Base-by-base conservation (phyloP, 2,797 vertebrate genomes). In the Chaetodon trifasciatus region DNA sequence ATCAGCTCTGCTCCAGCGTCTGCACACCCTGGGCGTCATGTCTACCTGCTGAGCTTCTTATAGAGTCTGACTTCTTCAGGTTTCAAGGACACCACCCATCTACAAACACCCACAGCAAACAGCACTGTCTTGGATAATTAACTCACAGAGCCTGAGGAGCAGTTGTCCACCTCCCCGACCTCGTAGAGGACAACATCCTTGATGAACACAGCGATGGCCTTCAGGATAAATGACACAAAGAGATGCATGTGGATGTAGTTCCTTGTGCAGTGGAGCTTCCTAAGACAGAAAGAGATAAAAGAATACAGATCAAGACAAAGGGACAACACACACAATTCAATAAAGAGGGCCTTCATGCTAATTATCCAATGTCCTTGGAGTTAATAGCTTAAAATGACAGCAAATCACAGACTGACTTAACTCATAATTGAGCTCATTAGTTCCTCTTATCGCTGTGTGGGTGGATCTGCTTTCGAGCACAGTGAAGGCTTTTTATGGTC, bases 161-260 rank as follows among this genome's bases (percentile, higher is more conserved):
- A 99, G 92, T 95, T 94, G 75, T 98, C 97, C 0, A 93, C 89
- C 55, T 98, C 96, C 1, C 89, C 91, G 0, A 93, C 95, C 68
- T 97, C 93, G 19, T 97, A 99, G 1, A 99, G 96, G 72, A 97
- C 95, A 47, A 97, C 91, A 50, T 99, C 98, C 86, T 99, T 99
- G 77, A 97, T 86, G 89, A 99, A 97, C 78, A 99, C 98, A 0
- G 98, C 95, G 0, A 97, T 93, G 42, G 98, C 97, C 89, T 97
- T 97, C 95, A 99, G 94, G 87, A 99, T 97, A 88, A 99, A 99
- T 49, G 98, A 98, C 86, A 96, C 93, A 89, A 99, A 99, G 61
- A 99, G 96, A 78, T 99, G 97, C 93, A 97, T 97, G 88, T 99
- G 98, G 92, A 99, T 98, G 90, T 98, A 98, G 89, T 99, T 99